Base-by-base conservation (phyloP, 2,888 invertebrate genomes). In the Pyrgus malvae region DNA sequence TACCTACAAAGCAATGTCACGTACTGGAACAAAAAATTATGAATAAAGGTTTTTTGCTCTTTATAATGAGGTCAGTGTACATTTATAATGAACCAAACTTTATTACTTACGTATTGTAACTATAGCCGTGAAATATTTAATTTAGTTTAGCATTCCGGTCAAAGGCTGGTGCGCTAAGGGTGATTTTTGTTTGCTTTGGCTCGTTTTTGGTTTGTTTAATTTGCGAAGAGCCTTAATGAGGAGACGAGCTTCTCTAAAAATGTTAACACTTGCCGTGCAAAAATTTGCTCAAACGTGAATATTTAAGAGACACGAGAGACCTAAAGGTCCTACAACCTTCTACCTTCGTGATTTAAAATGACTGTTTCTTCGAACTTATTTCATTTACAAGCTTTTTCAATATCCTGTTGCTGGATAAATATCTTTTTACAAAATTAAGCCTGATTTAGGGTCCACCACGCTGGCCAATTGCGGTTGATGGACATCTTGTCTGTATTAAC, bases 181-280 rank as follows among this genome's bases (percentile, higher is more conserved):
- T 38, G 35, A 48, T 48, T 41, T 49, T 29, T 49, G 49, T 49
- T 31, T 41, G 27, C 41, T 16, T 5, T 21, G 25, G 31, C 29
- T 49, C 16, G 49, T 49, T 49, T 49, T 41, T 37, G 41, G 41
- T 21, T 49, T 49, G 49, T 31, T 49, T 41, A 41, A 41, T 41
- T 41, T 40, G 31, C 21, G 29, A 16, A 48, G 33, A 14, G 31
- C 31, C 31, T 21, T 41, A 49, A 49, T 29, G 40, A 48, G 27
- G 33, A 40, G 48, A 37, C 16, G 12, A 25, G 2, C n/a, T n/a
- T 48, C 14, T 40, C 12, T 46, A 46, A 46, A 21, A n/a, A 37
- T 12, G 37, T 25, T 37, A 23, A 35, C 33, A 46, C 33, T 46
- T 35, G 16, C 14, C 11, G 27, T 19, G 29, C 16, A 40, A 29